phyloP scores from a whole-genome alignment of 2,113 vertebrate genomes.

The Nycticryphes semicollaris region DNA sequence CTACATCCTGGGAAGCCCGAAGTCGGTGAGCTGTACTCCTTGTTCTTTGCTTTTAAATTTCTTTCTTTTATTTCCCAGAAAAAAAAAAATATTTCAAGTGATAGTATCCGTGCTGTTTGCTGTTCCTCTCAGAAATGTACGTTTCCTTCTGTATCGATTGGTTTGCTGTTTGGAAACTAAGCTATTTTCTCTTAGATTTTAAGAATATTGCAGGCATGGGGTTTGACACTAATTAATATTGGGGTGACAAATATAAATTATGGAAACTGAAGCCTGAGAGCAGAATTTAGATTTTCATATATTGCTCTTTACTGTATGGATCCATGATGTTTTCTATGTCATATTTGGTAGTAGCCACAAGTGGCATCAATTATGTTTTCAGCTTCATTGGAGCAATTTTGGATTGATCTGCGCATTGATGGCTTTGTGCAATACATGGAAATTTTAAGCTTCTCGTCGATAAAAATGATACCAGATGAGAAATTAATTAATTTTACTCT shows the following conservation, averaged over 20 bases:
- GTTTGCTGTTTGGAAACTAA: not conserved
- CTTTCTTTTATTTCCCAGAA: not conserved
- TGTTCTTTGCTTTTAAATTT: not conserved
- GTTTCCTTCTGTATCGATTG: not conserved
- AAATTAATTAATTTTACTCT: not conserved
- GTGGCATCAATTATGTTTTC: not conserved
- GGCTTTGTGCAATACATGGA: not conserved
- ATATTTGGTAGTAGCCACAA: not conserved
- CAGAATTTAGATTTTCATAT: not conserved
- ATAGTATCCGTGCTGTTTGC: not conserved
- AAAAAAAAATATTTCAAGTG: not conserved
- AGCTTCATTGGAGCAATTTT: not conserved
- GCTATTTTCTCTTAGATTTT: not conserved
- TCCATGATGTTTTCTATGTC: not conserved
- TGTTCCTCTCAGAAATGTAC: not conserved
- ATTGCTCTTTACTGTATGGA: not conserved
- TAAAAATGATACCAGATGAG: not conserved
- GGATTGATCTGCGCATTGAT: not conserved
- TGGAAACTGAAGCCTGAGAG: not conserved
- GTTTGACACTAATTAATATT: not conserved
- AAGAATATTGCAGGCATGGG: not conserved
- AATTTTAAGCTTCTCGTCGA: not conserved
- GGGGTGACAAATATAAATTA: not conserved
- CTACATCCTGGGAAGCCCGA: constrained; percentile 81
- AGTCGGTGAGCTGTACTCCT: constrained; percentile 63